Evolutionary conservation across 2,888 invertebrate genomes (phyloP).

Genomic region (Aromia moschata): DNA sequence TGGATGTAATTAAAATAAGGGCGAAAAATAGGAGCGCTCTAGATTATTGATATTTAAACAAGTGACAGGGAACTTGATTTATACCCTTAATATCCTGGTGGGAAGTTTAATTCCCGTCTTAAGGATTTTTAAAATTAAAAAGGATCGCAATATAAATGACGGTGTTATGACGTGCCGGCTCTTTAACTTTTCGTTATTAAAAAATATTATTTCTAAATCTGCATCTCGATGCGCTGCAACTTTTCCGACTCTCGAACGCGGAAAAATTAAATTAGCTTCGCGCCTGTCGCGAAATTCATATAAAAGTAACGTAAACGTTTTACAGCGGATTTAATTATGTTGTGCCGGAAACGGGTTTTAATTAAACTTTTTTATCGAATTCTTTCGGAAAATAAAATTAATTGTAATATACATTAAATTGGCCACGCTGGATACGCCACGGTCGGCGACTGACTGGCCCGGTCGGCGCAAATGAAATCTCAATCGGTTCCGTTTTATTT

Average conservation of each 20-base stretch:
- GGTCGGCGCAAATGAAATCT: too few relatives aligned
- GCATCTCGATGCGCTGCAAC: slow-evolving; percentile 53
- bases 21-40: slow-evolving; percentile 21
- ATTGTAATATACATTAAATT: slow-evolving; percentile 30
- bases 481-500: too few relatives aligned
- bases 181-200: slow-evolving; percentile 60
- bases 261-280: slow-evolving; percentile 40
- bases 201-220: slow-evolving; percentile 57
- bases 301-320: slow-evolving; percentile 28
- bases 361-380: slow-evolving; percentile 28
- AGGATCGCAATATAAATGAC: slow-evolving; percentile 61
- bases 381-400: slow-evolving; percentile 28
- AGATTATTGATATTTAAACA: slow-evolving; percentile 58
- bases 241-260: slow-evolving; percentile 38
- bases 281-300: slow-evolving; percentile 33
- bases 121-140: slow-evolving; percentile 60
- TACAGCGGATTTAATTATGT: slow-evolving; percentile 29
- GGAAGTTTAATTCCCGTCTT: slow-evolving; percentile 58
- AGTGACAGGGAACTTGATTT: slow-evolving; percentile 59
- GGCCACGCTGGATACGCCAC: slow-evolving; percentile 21
- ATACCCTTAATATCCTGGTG: slow-evolving; percentile 59
- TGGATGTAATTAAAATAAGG: slow-evolving; percentile 3
- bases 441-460: too few relatives aligned
- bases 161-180: slow-evolving; percentile 58
- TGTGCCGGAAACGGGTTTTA: slow-evolving; percentile 28